These are phyloP conservation scores for Punctoribates punctum DNA, from an alignment of 2,888 invertebrate species.

Conservation along the genomic window DNA sequence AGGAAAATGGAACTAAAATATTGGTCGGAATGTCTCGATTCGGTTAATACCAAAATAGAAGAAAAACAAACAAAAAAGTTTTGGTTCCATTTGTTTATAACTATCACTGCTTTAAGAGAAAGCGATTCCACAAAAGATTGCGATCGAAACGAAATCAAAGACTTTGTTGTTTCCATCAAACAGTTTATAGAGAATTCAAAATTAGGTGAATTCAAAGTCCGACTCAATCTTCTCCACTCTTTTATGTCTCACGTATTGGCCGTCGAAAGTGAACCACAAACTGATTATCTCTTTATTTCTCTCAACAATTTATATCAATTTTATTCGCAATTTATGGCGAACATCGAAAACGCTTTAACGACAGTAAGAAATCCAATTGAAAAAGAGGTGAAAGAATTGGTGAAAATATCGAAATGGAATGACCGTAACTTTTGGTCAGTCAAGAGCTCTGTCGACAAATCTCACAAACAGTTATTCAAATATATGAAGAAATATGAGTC, in stretches of 20 bases:
- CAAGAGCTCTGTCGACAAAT: slow-evolving; percentile 79
- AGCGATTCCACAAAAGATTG: slow-evolving; percentile 43
- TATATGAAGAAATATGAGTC: slow-evolving; percentile 76
- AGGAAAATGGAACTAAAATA: slow-evolving; percentile 75
- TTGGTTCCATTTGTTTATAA: slow-evolving; percentile 82
- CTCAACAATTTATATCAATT: slow-evolving; percentile 79
- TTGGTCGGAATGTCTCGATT: slow-evolving; percentile 49
- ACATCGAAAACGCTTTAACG: slow-evolving; percentile 64
- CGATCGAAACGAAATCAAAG: not conserved
- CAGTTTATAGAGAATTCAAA: slow-evolving; percentile 78
- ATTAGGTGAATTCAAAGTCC: slow-evolving; percentile 74
- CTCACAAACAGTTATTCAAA: slow-evolving; percentile 80
- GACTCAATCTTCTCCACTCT: slow-evolving; percentile 71
- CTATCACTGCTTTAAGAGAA: slow-evolving; percentile 63
- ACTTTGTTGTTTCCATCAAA: slow-evolving; percentile 63
- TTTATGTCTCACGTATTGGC: slow-evolving; percentile 56
- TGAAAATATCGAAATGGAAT: slow-evolving; percentile 91
- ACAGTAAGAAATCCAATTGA: slow-evolving; percentile 75
- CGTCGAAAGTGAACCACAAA: not conserved
- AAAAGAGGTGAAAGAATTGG: slow-evolving; percentile 83
- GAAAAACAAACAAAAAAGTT: slow-evolving; percentile 62
- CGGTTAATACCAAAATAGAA: slow-evolving; percentile 36
- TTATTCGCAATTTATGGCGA: slow-evolving; percentile 71
- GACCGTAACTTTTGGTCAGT: slow-evolving; percentile 92
- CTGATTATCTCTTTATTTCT: slow-evolving; percentile 30